Base-by-base conservation (phyloP, 2,888 invertebrate species). In the Polietes domitor region DNA sequence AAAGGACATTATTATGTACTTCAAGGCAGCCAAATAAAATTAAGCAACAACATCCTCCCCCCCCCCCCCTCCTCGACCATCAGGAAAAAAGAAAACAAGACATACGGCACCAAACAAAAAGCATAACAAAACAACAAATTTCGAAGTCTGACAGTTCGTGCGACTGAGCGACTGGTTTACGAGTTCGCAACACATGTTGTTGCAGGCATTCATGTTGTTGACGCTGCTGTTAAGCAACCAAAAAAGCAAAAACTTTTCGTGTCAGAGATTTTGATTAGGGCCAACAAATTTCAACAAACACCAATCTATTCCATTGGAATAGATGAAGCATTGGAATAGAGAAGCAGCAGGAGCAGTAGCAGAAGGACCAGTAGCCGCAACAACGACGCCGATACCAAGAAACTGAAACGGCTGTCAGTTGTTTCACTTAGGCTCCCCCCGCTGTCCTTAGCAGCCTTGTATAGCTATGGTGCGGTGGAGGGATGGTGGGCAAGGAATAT, bases 181-280 rank as follows among this genome's bases (percentile, higher is more conserved):
- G n/a, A 24, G 26, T 2, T 58, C n/a, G 24, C 12, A 58, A 58
- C 58, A 58, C 58, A 58, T 58, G 58, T 58, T 58, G 26, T 10
- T 58, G 58, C 9, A 5, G 47, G 1, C n/a, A n/a, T n/a, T 47
- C 47, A 2, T 47, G 47, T n/a, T 47, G 47, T 12, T 47, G 47
- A n/a, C n/a, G 47, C 47, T 47, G n/a, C 6, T 41, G 6, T 41
- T 7, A 41, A 12, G 47, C 47, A n/a, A 47, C n/a, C 12, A 32
- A 41, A 37, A 63, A 19, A 37, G 12, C n/a, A 12, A 47, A 47
- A 65, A 37, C 41, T 19, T 21, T 58, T 53, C 10, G 47, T 80
- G 70, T 80, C 70, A 80, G 50, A 70, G 70, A 61, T 80, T 75
- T 80, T 80, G 71, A 63, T 63, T 55, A 72, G 37, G 65, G 63